Base-by-base conservation (phyloP, 1,140 invertebrate species). In the Drosophila subpulchrella region DNA sequence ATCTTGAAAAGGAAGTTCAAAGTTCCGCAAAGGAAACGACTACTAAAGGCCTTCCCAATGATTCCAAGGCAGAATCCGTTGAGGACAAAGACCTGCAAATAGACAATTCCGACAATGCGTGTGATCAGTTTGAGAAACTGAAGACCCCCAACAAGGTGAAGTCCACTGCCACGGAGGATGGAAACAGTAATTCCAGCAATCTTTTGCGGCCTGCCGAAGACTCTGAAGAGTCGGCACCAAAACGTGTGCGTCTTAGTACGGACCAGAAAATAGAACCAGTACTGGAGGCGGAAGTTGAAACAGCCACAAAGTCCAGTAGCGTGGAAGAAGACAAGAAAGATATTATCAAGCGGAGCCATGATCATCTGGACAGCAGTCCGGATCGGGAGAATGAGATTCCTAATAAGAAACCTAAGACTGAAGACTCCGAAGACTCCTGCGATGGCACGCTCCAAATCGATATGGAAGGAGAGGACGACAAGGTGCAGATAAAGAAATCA, bases 81-180 rank as follows among this genome's bases (percentile, higher is more conserved):
- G 57, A 62, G 20, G 13, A 2, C n/a, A 72, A 66, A 41, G 46
- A 75, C 36, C 74, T 91, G 1, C 44, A 70, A 4, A 54, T 63
- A 1, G 91, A 92, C 39, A 91, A 91, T 42, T 89, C 91, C 6
- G 91, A 92, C 60, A 92, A 92, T 78, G 91, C 91, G 7, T 78
- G 81, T 13, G 91, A 92, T 76, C 79, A 91, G 51, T 91, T 91
- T 63, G 91, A 81, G 12, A 88, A 79, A 48, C 27, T 27, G 1
- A 76, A 68, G 41, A 15, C 38, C 1, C 46, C 12, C 5, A 71
- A 61, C 1, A 83, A 77, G 36, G 15, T 17, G 3, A 91, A 70
- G 66, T 12, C 6, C 8, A 56, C 3, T 20, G 13, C 32, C 24
- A 54, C 20, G 6, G 88, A 71, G 8, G 74, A 78, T 55, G 66